phyloP scores from a whole-genome alignment of 92 coral and sea anemone genomes.

The Scolanthus callimorphus region DNA sequence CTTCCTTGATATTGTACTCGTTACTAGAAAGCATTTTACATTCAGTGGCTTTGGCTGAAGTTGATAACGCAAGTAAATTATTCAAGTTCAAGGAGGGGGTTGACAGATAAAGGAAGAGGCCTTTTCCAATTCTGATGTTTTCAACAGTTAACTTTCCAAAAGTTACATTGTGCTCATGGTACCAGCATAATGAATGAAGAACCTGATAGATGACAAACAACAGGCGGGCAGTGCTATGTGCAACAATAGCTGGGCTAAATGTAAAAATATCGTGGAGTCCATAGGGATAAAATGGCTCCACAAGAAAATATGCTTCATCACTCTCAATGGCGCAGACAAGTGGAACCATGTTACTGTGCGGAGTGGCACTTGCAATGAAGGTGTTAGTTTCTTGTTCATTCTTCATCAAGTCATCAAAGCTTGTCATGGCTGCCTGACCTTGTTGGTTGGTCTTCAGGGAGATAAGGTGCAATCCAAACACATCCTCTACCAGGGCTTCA shows the following conservation, averaged over 20 bases:
- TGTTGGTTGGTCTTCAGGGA: too few species aligned
- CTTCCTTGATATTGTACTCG: too few species aligned
- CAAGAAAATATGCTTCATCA: conserved; percentile 64
- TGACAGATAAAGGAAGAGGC: conserved; percentile 59
- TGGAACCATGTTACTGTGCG: conserved; percentile 46
- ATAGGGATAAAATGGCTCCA: conserved; percentile 72
- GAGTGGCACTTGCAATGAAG: neutral
- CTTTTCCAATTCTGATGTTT: conserved; percentile 49
- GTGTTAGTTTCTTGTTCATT: conserved; percentile 8
- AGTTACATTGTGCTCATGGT: conserved; percentile 44
- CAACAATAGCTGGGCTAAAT: conserved; percentile 82
- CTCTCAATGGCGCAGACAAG: conserved; percentile 67
- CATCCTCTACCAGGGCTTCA: too few species aligned
- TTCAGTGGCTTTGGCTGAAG: neutral
- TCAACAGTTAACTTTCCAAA: conserved; percentile 59
- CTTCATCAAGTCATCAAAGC: neutral
- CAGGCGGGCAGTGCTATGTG: conserved; percentile 63
- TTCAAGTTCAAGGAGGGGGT: conserved; percentile 24
- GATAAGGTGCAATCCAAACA: too few species aligned
- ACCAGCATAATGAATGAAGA: conserved; percentile 63
- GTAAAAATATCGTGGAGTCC: conserved; percentile 81
- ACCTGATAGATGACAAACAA: conserved; percentile 76
- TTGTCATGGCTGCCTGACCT: too few species aligned
- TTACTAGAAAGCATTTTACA: too few species aligned
- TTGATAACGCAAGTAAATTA: neutral